These are phyloP conservation scores for Yasuhikotakia modesta DNA, from an alignment of 2,797 vertebrate genomes.

Conservation along the genomic window DNA sequence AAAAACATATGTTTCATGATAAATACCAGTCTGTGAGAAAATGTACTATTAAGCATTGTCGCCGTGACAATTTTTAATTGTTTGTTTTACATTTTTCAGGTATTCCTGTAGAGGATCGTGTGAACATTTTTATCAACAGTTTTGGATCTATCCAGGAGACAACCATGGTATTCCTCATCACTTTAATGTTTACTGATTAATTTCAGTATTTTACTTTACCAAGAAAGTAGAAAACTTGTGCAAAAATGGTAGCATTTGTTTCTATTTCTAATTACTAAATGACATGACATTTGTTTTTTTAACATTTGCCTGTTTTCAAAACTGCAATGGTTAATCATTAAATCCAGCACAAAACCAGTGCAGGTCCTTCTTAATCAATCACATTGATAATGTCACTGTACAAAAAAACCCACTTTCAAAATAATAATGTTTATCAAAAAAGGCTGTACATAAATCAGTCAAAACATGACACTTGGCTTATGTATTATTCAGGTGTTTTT, in stretches of 20 bases:
- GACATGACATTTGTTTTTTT: not conserved
- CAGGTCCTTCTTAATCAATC: not conserved
- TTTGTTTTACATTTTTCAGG: constrained; percentile 72
- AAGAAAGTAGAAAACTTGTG: not conserved
- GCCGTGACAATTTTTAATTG: not conserved
- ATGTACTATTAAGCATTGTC: not conserved
- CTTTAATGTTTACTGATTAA: not conserved
- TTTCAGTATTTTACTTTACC: not conserved
- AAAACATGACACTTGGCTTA: not conserved
- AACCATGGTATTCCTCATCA: constrained; percentile 87
- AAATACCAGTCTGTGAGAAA: constrained; percentile 43
- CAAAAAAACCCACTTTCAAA: not conserved
- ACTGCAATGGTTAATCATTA: constrained; percentile 49
- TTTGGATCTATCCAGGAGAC: constrained; percentile 99
- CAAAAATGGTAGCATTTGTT: not conserved
- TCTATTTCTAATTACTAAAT: not conserved
- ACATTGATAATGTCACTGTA: not conserved
- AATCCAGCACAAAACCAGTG: constrained; percentile 63
- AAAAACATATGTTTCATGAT: constrained; percentile 39
- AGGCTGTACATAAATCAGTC: not conserved
- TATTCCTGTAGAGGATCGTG: constrained; percentile 94
- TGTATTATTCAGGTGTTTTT: not conserved
- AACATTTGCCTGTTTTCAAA: not conserved
- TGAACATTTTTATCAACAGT: constrained; percentile 99
- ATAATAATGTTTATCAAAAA: not conserved